These are phyloP conservation scores for Microtus oregoni DNA, from an alignment of 2,113 vertebrate species.

Conservation along the genomic window DNA sequence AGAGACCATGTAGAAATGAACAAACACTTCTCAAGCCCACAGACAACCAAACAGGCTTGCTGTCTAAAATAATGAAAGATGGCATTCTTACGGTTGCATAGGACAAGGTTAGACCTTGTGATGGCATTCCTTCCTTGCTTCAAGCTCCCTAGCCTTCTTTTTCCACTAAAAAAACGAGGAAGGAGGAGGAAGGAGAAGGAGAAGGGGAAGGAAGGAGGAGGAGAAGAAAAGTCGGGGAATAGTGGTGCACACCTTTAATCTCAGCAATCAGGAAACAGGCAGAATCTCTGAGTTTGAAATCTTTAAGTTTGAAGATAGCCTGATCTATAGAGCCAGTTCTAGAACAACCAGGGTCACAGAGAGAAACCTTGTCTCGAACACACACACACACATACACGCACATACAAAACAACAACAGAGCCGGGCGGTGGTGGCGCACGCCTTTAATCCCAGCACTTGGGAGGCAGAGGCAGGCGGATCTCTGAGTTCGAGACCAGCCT, in stretches of 20 bases:
- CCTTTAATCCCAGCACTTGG: too few species aligned
- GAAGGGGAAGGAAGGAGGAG: too few species aligned
- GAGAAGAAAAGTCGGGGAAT: background rate
- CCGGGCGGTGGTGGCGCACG: too few species aligned
- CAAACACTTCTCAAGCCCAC: background rate
- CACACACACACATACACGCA: background rate
- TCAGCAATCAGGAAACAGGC: background rate
- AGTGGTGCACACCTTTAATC: background rate
- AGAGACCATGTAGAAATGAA: background rate
- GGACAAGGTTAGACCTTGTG: background rate
- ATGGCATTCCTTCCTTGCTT: slow-evolving; percentile 3
- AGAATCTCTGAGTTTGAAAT: background rate
- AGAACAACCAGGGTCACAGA: background rate
- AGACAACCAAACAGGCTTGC: slow-evolving; percentile 13
- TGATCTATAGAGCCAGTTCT: background rate
- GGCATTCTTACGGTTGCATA: background rate
- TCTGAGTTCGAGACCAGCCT: too few species aligned
- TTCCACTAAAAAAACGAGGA: background rate
- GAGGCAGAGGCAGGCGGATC: too few species aligned
- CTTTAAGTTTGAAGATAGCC: background rate
- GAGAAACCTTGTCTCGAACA: background rate
- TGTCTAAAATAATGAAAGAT: background rate
- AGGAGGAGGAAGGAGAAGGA: too few species aligned
- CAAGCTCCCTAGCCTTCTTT: background rate
- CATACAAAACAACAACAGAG: background rate